Evolutionary conservation across 2,797 vertebrate genomes (phyloP), one percentile per base, ranked within the genome.

Genomic region (Coregonus ussuriensis): DNA sequence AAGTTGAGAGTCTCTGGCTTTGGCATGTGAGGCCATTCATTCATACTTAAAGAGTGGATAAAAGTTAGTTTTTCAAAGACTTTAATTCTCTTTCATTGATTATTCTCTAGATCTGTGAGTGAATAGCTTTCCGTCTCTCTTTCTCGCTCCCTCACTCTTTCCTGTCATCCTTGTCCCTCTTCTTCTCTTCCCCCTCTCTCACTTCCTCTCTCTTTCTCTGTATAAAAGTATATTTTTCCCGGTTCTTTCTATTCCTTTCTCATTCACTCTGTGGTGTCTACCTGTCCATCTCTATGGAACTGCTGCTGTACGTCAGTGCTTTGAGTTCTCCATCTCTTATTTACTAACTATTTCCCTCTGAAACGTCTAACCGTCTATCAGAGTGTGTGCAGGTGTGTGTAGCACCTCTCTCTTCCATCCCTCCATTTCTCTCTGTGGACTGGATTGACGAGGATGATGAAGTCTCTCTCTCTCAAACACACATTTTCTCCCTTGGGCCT

Each of bases 401-500:
- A 31, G 31, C 21, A 16, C 3, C 66, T 66, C 59, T 11, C 68
- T 72, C 76, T 52, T 53, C 29, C 9, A 1, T 6, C 25, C 4
- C 21, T n/a, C 51, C 6, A 3, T 71, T 51, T 69, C 13, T 41
- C 16, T 6, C 62, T 56, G 35, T 37, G 47, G 62, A 11, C 63
- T 21, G 62, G 62, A 62, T 31, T 73, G 74, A 72, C 37, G 3
- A 6, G 16, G 33, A 70, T 70, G 15, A 7, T 51, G 11, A 4
- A 51, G 52, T 56, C 47, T 31, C 66, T 31, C 74, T 51, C 74
- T 51, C 63, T 25, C 15, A 71, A 67, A 71, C 68, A 77, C 52
- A 77, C 67, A 71, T 33, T 16, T 31, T 14, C 52, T 15, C 71
- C 35, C 65, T 15, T 13, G 66, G 66, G 53, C 7, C 31, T 63